Evolutionary conservation across 2,888 invertebrate species (phyloP).

Genomic region (Drosophila mettleri): DNA sequence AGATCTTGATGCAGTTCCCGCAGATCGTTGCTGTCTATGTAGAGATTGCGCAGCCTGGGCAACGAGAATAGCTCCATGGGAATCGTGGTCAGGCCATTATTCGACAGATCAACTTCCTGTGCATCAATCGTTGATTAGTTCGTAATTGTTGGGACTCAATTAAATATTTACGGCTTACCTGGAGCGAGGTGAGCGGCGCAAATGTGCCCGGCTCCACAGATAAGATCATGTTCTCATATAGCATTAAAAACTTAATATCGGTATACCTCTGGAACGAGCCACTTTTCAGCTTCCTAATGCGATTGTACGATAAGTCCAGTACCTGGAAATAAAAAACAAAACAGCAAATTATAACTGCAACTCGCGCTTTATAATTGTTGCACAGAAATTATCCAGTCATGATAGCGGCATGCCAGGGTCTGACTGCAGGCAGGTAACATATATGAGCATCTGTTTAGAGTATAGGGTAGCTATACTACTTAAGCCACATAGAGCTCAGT

Average conservation of each 20-base stretch:
- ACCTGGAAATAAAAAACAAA: slow-evolving; percentile 71
- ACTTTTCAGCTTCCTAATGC: slow-evolving; percentile 83
- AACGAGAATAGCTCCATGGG: slow-evolving; percentile 86
- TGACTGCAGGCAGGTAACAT: neutral
- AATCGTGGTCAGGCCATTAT: slow-evolving; percentile 83
- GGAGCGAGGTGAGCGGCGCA: slow-evolving; percentile 79
- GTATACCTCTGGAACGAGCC: slow-evolving; percentile 83
- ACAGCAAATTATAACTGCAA: slow-evolving; percentile 16
- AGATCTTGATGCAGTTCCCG: slow-evolving; percentile 76
- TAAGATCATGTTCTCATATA: slow-evolving; percentile 85
- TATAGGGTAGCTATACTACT: too few species aligned
- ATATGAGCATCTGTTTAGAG: too few species aligned
- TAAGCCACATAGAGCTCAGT: too few species aligned
- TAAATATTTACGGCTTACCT: slow-evolving; percentile 71
- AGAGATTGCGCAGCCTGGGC: slow-evolving; percentile 88
- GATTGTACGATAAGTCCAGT: slow-evolving; percentile 84
- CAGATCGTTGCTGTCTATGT: slow-evolving; percentile 85
- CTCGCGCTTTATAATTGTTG: slow-evolving; percentile 15
- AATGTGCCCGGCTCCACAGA: slow-evolving; percentile 84
- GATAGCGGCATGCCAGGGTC: neutral
- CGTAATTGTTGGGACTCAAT: slow-evolving; percentile 15
- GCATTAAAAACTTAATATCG: slow-evolving; percentile 82
- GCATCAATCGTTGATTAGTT: slow-evolving; percentile 25
- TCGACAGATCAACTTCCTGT: slow-evolving; percentile 85
- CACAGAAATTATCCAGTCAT: slow-evolving; percentile 33